Evolutionary conservation across 2,113 vertebrate species (phyloP).

Genomic region (Sakesphorus luctuosus): DNA sequence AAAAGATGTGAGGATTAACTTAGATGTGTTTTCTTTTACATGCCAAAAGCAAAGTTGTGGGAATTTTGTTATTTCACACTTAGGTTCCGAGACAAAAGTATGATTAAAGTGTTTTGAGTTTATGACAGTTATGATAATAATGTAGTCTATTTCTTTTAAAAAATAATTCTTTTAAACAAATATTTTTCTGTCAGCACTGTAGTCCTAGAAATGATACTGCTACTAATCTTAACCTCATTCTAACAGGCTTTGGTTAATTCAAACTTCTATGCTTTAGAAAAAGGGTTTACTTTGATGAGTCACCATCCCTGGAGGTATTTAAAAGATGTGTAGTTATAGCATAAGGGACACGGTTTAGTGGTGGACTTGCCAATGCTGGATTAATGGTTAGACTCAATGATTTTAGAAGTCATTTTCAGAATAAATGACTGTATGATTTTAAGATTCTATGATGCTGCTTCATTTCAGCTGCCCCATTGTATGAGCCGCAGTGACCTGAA

Average conservation of each 20-base stretch:
- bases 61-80: not conserved
- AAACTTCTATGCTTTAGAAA: not conserved
- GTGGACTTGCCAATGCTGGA: not conserved
- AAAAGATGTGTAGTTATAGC: not conserved
- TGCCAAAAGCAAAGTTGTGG: not conserved
- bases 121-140: not conserved
- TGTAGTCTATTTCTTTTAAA: not conserved
- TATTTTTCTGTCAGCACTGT: not conserved
- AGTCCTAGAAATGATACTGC: not conserved
- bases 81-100: not conserved
- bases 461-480: accelerated
- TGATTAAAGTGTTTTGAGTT: not conserved
- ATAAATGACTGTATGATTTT: not conserved
- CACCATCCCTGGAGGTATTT: not conserved
- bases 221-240: not conserved
- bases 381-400: not conserved
- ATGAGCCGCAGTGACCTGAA: not conserved
- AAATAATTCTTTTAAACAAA: not conserved
- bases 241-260: not conserved
- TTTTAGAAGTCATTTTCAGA: not conserved
- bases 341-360: not conserved
- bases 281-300: not conserved
- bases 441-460: not conserved
- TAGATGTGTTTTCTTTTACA: not conserved
- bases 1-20: not conserved